Percentiles rank a stretch among this genome's conserved stretches.
These are phyloP conservation scores for Lepisosteus oculatus DNA, from an alignment of 2,113 vertebrate genomes.

Conservation along the genomic window DNA sequence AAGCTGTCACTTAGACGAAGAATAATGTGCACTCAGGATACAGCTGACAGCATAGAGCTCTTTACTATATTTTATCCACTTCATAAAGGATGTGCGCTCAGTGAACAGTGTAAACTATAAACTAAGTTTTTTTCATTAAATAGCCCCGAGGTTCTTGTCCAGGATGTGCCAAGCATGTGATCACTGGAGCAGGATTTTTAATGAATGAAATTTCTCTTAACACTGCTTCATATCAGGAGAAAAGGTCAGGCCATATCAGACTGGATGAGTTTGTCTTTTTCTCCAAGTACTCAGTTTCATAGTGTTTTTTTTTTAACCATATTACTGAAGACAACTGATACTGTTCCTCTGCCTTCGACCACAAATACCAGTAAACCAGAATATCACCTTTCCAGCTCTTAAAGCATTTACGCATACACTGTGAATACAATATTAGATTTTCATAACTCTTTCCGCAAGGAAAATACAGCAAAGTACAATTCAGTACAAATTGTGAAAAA, in stretches of 20 bases:
- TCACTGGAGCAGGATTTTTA: slow-evolving; percentile 65
- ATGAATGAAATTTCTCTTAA: slow-evolving; percentile 38
- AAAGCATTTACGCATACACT: too few relatives aligned
- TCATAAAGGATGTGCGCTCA: slow-evolving; percentile 45
- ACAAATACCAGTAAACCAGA: too few relatives aligned
- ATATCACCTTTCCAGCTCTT: too few relatives aligned
- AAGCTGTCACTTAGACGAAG: slow-evolving; percentile 53
- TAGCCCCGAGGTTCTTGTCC: slow-evolving; percentile 11
- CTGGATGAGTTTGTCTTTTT: slow-evolving; percentile 19
- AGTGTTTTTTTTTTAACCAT: too few relatives aligned
- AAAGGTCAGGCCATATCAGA: slow-evolving; percentile 37
- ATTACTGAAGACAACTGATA: too few relatives aligned
- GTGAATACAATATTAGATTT: too few relatives aligned
- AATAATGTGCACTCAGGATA: slow-evolving; percentile 42
- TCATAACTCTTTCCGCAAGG: too few relatives aligned
- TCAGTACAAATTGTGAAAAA: too few relatives aligned
- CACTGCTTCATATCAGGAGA: slow-evolving; percentile 21
- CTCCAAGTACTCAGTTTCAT: background rate
- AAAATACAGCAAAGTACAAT: too few relatives aligned
- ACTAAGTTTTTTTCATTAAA: slow-evolving; percentile 36
- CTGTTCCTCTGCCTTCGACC: too few relatives aligned
- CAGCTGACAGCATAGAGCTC: slow-evolving; percentile 29
- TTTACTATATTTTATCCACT: slow-evolving; percentile 31
- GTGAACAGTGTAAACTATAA: slow-evolving; percentile 55
- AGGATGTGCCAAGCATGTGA: slow-evolving; percentile 55